Percentiles rank a stretch among this genome's conserved stretches.
These are phyloP conservation scores for Bungarus multicinctus DNA, from an alignment of 2,113 vertebrate species.

Conservation along the genomic window DNA sequence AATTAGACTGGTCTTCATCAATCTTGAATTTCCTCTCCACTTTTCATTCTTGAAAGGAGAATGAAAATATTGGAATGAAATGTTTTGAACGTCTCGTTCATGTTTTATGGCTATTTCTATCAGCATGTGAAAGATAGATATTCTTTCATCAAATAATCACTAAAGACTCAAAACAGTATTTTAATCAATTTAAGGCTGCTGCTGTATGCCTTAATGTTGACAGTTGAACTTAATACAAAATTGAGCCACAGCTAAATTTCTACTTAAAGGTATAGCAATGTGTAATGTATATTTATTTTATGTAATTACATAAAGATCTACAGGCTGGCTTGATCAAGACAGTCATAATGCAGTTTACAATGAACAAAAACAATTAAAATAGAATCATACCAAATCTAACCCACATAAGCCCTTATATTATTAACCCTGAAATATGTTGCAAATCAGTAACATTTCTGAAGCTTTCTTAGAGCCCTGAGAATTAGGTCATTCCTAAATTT, in stretches of 20 bases:
- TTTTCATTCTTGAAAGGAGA: neutral
- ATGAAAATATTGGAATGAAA: constrained; percentile 1
- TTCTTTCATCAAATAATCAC: neutral
- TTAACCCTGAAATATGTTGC: neutral
- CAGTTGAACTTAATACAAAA: constrained; percentile 27
- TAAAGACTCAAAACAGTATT: constrained; percentile 24
- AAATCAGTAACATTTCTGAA: neutral
- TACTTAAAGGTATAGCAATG: neutral
- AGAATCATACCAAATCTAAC: neutral
- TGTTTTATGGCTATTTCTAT: constrained; percentile 12
- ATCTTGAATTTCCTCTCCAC: neutral
- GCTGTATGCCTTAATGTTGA: neutral
- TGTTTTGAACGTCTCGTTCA: neutral
- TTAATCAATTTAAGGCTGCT: neutral
- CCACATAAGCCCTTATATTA: neutral
- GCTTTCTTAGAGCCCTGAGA: neutral
- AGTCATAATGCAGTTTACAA: neutral
- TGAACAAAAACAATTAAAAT: neutral
- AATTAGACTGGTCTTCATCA: neutral
- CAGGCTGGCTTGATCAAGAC: neutral
- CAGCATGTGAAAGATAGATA: constrained; percentile 6
- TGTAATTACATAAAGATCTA: neutral
- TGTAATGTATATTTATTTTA: neutral
- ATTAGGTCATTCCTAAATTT: neutral
- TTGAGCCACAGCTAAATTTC: neutral